Base-by-base conservation (phyloP, 37 sponge, comb jelly and placozoan species). In the Amphimedon queenslandica region DNA sequence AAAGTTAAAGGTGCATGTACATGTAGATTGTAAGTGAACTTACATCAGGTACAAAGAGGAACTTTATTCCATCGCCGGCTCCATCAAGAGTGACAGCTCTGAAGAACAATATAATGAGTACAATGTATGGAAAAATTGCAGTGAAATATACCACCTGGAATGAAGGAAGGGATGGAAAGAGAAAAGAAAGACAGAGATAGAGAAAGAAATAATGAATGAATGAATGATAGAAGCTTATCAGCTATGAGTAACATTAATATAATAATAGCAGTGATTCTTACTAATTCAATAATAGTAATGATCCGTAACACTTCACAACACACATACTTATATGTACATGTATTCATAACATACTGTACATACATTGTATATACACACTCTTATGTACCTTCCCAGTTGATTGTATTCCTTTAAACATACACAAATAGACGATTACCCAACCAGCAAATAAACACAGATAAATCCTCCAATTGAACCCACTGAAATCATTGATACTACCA, bases 1-100 rank as follows among this genome's bases (percentile, higher is more conserved):
- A n/a, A n/a, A n/a, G n/a, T n/a, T n/a, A n/a, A n/a, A n/a, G n/a
- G n/a, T n/a, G n/a, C 13, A 47, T 47, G 8, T 47, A 13, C 51
- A 47, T 47, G 8, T 8, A 8, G 13, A 47, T 47, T 18, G 13
- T 18, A 47, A 47, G 13, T 47, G 21, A 25, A 30, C 78, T 71
- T 18, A 81, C 74, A 68, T 84, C 61, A 23, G 96, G 96, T 6
- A 78, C 64, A 72, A 95, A 87, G 30, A 95, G 69, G 42, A 63
- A 90, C 33, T 64, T 53, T 4, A 98, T 53, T 43, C 99, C 99
- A 33, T 77, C 77, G 1, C 87, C 96, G 39, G 99, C 99, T 8
- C 99, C 99, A 18, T 83, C 80, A 1, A 98, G 81, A 36, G 96
- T 95, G 27, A 95, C 99, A 41, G 87, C 99, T 66, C 99, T 76